Base-by-base conservation (phyloP, 2,113 vertebrate species). In the Grallaria varia region DNA sequence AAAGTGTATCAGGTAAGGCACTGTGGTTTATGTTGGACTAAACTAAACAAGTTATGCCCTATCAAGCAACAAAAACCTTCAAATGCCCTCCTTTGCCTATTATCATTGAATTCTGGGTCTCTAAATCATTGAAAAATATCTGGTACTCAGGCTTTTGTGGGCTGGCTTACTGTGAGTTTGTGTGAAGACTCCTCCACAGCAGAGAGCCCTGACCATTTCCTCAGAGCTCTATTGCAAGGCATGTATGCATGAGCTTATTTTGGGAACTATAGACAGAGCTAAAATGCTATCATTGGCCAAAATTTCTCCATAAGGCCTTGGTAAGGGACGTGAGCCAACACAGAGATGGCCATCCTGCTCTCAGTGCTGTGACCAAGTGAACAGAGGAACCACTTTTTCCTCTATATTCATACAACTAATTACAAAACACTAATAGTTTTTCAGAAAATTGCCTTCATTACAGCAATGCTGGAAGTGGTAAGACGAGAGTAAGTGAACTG, bases 291-390 rank as follows among this genome's bases (percentile, higher is more conserved):
- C 7, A 14, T 18, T 76, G 21, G 40, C 24, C 53, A 88, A 60
- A 24, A 83, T 56, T 84, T 69, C 40, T 77, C 28, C n/a, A 19
- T 23, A 39, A 75, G 30, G 15, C 39, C 20, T 25, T 87, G 45
- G 28, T 79, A 59, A 88, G 20, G 13, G 50, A 56, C 1, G 0
- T 23, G 31, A 89, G 6, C 33, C n/a, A 17, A 40, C 6, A 5
- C 0, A 53, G 28, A 83, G 20, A 14, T 25, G 22, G 25, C 6
- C 25, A 31, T 16, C 7, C 22, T 28, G 10, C 31, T 68, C 6
- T 64, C 31, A 20, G 35, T n/a, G 27, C 19, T 37, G n/a, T 0
- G 1, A 77, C 12, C 0, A 1, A 62, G 20, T 16, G 37, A 75
- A 81, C 2, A 55, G 31, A 86, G n/a, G 4, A 63, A 18, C 22